phyloP scores from a whole-genome alignment of 2,113 vertebrate species.

The Lathamus discolor region DNA sequence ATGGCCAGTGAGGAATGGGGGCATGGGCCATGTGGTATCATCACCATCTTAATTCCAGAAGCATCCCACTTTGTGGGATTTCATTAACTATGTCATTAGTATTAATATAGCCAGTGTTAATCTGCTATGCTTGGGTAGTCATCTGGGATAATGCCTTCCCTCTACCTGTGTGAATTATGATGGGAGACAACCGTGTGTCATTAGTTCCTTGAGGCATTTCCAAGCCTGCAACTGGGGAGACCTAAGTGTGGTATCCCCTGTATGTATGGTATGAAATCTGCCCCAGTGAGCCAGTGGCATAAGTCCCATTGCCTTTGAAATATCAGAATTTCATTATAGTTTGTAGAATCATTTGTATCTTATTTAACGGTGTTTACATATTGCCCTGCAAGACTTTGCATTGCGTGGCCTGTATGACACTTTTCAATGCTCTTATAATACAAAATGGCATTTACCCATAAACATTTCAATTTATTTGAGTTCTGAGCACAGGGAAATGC shows the following conservation, averaged over 20 bases:
- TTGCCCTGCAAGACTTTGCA: not conserved
- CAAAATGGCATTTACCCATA: not conserved
- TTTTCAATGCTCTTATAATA: not conserved
- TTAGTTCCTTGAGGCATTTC: not conserved
- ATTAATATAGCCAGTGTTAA: not conserved
- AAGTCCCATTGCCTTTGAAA: not conserved
- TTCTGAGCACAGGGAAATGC: not conserved
- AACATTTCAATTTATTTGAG: slow-evolving; percentile 7
- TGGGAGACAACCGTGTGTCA: not conserved
- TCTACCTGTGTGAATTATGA: not conserved
- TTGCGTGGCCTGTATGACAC: not conserved
- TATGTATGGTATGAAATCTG: not conserved
- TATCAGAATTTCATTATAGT: not conserved
- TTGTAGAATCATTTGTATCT: not conserved
- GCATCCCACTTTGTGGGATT: not conserved
- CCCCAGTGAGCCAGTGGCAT: not conserved
- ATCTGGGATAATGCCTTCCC: not conserved
- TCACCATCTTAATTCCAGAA: not conserved
- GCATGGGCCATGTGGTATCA: not conserved
- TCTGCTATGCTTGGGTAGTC: not conserved
- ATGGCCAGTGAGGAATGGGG: not conserved
- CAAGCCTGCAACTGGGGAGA: not conserved
- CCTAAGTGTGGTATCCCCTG: not conserved
- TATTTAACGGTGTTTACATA: not conserved
- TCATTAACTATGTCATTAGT: slow-evolving; percentile 2